Percentiles rank a stretch among this genome's conserved stretches.
Conservation (phyloP, 2,888 invertebrate species). For the Pecten maximus region DNA sequence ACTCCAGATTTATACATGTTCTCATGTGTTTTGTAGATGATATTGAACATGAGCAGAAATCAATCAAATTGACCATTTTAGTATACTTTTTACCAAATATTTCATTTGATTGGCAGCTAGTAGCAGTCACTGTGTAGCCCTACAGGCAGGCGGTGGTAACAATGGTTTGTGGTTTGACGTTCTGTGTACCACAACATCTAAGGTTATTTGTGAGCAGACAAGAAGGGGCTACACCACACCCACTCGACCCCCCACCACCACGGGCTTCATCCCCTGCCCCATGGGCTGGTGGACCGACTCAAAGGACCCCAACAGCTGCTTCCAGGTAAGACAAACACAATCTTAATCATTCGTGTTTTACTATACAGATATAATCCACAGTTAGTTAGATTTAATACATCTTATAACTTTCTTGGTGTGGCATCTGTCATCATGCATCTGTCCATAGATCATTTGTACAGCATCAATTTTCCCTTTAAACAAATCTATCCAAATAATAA, state of each 20-base stretch:
- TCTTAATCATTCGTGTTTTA: no score
- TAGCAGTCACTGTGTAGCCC: conserved; percentile 63
- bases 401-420: no score
- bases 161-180: conserved; percentile 70
- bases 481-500: no score
- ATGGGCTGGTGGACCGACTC: conserved; percentile 57
- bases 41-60: no score
- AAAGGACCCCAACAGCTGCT: conserved; percentile 62
- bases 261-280: conserved; percentile 61
- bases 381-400: no score
- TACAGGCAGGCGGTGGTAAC: conserved; percentile 62
- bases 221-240: conserved; percentile 61
- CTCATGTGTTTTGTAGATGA: no score
- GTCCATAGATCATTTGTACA: no score
- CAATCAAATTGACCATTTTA: no score
- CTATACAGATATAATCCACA: background rate
- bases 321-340: conserved; percentile 61
- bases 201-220: conserved; percentile 69
- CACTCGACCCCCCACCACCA: conserved; percentile 57
- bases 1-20: no score
- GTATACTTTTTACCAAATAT: no score
- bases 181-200: conserved; percentile 56
- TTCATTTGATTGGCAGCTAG: conserved; percentile 19
- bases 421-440: no score
- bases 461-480: no score